phyloP scores from a whole-genome alignment of 2,113 vertebrate genomes.

The Patagioenas fasciata region DNA sequence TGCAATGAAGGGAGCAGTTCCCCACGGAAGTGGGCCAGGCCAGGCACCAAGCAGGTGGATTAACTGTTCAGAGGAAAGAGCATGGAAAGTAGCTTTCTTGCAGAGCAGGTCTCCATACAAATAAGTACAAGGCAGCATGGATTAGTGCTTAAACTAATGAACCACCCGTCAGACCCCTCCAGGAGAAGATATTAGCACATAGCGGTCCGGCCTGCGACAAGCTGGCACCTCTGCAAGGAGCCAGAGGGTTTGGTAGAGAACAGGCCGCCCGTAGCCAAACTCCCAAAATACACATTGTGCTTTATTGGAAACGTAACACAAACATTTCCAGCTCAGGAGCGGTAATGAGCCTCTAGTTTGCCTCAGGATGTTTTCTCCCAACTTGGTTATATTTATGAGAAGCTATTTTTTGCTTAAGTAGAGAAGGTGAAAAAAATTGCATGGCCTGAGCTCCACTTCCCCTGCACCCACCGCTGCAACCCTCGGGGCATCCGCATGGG shows the following conservation, averaged over 20 bases:
- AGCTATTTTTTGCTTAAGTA: conserved; percentile 16
- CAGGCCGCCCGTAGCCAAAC: background rate
- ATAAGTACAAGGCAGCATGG: background rate
- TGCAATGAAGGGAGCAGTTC: background rate
- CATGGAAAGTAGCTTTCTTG: conserved; percentile 41
- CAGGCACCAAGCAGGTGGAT: conserved; percentile 35
- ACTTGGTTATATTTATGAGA: conserved; percentile 9
- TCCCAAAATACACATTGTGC: conserved; percentile 5
- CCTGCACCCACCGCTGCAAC: background rate
- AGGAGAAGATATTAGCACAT: conserved; percentile 5
- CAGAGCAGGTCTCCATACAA: conserved; percentile 23
- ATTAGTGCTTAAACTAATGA: conserved; percentile 1
- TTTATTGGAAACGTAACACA: background rate
- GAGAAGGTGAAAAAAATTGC: background rate
- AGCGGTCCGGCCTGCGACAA: background rate
- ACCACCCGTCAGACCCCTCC: background rate
- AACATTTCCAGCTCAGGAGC: background rate
- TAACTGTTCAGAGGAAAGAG: conserved; percentile 41
- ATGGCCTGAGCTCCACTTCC: background rate
- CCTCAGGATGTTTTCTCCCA: background rate
- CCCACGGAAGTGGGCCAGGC: background rate
- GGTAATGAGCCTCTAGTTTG: conserved; percentile 24
- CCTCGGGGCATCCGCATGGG: background rate
- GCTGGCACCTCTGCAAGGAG: conserved; percentile 28
- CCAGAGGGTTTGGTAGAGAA: background rate